These are phyloP conservation scores for Pogonophryne albipinna DNA, from an alignment of 2,797 vertebrate genomes.

Conservation along the genomic window DNA sequence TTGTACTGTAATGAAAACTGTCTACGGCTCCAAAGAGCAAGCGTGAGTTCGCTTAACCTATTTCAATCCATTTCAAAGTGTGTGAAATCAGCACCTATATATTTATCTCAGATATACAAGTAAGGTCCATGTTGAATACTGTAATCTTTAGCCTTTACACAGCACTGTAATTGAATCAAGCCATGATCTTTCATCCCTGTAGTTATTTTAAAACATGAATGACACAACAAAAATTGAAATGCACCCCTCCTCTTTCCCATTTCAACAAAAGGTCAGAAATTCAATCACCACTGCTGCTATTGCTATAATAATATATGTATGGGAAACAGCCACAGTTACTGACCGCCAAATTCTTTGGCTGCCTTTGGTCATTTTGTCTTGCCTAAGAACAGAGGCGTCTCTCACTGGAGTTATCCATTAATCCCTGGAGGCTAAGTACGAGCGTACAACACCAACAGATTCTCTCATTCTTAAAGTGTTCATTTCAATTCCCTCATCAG, in stretches of 20 bases:
- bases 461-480: slow-evolving; percentile 55
- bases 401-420: slow-evolving; percentile 83
- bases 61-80: slow-evolving; percentile 57
- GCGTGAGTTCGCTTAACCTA: slow-evolving; percentile 36
- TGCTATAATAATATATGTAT: slow-evolving; percentile 87
- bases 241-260: slow-evolving; percentile 76
- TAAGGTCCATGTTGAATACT: slow-evolving; percentile 77
- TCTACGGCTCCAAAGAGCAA: slow-evolving; percentile 27
- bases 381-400: slow-evolving; percentile 81
- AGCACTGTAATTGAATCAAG: slow-evolving; percentile 82
- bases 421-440: slow-evolving; percentile 66
- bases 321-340: slow-evolving; percentile 83
- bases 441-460: slow-evolving; percentile 55
- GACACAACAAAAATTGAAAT: slow-evolving; percentile 88
- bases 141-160: slow-evolving; percentile 83
- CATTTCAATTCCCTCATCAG: slow-evolving; percentile 37
- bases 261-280: slow-evolving; percentile 90
- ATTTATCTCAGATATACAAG: slow-evolving; percentile 67
- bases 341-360: slow-evolving; percentile 82
- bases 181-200: slow-evolving; percentile 86
- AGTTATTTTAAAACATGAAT: slow-evolving; percentile 86
- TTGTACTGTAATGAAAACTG: slow-evolving; percentile 26
- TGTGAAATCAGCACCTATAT: slow-evolving; percentile 52
- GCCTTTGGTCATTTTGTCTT: slow-evolving; percentile 85
- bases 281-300: slow-evolving; percentile 86